A percentile compares a stretch with the other conserved stretches of the same genome.
Conservation (phyloP, 2,113 vertebrate genomes). For the Vulpes vulpes region DNA sequence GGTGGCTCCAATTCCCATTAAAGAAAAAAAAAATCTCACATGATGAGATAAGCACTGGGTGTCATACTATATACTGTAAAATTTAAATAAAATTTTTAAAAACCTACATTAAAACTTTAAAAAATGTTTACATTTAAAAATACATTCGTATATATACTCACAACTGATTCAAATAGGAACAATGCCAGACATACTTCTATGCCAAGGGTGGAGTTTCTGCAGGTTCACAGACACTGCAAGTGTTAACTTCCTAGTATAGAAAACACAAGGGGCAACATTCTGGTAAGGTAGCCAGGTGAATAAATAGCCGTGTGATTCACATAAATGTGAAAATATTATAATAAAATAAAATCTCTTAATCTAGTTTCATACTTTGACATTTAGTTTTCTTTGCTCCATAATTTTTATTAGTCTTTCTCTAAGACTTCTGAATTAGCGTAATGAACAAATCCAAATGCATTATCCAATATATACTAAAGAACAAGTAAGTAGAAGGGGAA, state of each 20-base stretch:
- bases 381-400: constrained; percentile 80
- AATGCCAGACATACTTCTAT: constrained; percentile 51
- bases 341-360: constrained; percentile 86
- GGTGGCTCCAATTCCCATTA: background rate
- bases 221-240: constrained; percentile 48
- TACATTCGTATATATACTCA: constrained; percentile 18
- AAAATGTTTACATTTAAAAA: constrained; percentile 7
- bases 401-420: constrained; percentile 83
- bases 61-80: too few species aligned
- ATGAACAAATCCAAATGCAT: constrained; percentile 83
- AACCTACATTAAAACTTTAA: background rate
- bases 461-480: constrained; percentile 58
- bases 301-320: constrained; percentile 82
- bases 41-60: too few species aligned
- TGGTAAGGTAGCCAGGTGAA: constrained; percentile 66
- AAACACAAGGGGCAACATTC: constrained; percentile 76
- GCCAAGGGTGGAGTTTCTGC: constrained; percentile 38
- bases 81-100: too few species aligned
- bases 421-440: constrained; percentile 83
- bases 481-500: background rate
- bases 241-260: background rate
- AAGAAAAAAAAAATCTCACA: background rate
- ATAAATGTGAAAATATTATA: constrained; percentile 83
- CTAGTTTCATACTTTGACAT: constrained; percentile 82
- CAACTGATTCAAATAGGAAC: constrained; percentile 12